Evolutionary conservation across 2,113 vertebrate species (phyloP), one percentile per base, ranked within the genome.

Genomic region (Pleuronectes platessa): DNA sequence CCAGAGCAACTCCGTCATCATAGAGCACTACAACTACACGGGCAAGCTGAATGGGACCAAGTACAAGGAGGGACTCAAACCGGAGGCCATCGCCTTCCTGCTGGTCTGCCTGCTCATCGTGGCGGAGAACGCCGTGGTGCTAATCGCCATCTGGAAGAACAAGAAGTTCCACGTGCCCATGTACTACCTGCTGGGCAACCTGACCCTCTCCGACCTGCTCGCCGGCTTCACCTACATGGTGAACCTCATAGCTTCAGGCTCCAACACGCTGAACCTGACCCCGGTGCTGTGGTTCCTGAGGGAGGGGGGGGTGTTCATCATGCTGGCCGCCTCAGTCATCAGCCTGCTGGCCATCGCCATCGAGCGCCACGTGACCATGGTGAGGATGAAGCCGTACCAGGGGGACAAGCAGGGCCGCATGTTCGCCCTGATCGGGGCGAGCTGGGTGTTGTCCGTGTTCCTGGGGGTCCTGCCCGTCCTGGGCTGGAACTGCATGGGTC

Each of bases 141-240:
- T 98, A 40, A 40, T 95, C 8, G 96, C 95, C 27, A 94, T 98
- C 49, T 96, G 95, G 93, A 95, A 93, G 82, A 96, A 97, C 89
- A 96, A 96, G 76, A 97, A 97, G 54, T 96, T 98, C 81, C 97
- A 96, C 3, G 68, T 95, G 47, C 96, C 97, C 79, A 97, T 97
- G 96, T 98, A 96, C 82, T 96, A 96, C 70, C 88, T 97, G 1
- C 82, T 97, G 76, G 96, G 96, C 60, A 98, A 96, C 88, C 74
- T 98, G 78, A 96, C 97, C 1, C 89, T 97, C 14, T 97, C 96
- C 0, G 97, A 98, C 91, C 80, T 98, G 72, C 79, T 98, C 5
- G 96, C 97, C 0, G 97, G 97, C 0, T 93, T 96, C 45, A 95
- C 96, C 70, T 98, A 98, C 82, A 95, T 95, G 75, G 94, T 96